phyloP scores from a whole-genome alignment of 2,888 invertebrate species.

The Callyntrura guangdongensis region DNA sequence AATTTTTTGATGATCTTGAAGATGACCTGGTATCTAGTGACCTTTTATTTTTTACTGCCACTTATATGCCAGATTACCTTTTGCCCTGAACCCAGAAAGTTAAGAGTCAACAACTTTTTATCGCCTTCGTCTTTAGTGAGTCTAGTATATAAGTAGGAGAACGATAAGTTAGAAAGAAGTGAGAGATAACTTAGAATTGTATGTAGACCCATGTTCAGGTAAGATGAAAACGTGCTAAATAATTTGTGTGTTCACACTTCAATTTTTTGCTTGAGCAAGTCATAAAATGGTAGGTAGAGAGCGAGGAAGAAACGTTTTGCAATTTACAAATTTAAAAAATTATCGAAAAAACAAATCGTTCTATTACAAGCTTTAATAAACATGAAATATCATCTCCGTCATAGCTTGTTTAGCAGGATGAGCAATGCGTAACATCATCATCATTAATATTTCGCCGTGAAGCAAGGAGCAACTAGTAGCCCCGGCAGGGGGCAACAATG shows the following conservation, averaged over 20 bases:
- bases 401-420: background rate
- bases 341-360: conserved; percentile 21
- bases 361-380: background rate
- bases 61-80: background rate
- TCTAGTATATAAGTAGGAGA: background rate
- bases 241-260: conserved; percentile 30
- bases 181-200: background rate
- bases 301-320: conserved; percentile 17
- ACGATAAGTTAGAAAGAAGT: background rate
- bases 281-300: background rate
- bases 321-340: conserved; percentile 10
- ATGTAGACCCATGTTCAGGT: background rate
- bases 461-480: too few species aligned
- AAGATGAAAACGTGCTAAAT: conserved; percentile 13
- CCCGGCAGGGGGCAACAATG: too few species aligned
- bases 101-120: too few species aligned
- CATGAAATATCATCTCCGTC: background rate
- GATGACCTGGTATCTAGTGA: conserved; percentile 12
- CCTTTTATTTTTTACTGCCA: background rate
- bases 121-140: too few species aligned
- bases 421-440: background rate
- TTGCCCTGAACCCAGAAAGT: too few species aligned
- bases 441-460: too few species aligned
- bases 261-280: background rate
- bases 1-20: background rate